Conservation (phyloP, 2,113 vertebrate species). For the Psittacula cyanocephala region DNA sequence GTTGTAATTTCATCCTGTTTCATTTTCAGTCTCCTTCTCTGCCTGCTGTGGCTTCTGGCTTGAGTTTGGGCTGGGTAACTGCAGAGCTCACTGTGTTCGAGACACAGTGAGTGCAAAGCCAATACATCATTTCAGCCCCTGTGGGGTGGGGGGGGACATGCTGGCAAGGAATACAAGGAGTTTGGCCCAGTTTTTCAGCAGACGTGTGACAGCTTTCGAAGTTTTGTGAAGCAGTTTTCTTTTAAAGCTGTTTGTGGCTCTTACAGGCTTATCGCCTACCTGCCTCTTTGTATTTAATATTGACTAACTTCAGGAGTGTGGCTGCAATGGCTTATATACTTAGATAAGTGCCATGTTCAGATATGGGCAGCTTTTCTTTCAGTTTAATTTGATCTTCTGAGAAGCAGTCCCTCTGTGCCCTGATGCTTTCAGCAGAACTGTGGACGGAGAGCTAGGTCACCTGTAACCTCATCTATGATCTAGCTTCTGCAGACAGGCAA, state of each 20-base stretch:
- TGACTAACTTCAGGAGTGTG: background rate
- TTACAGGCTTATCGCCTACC: background rate
- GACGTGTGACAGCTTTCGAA: background rate
- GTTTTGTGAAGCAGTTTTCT: background rate
- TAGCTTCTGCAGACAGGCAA: background rate
- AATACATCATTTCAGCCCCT: background rate
- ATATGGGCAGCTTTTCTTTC: background rate
- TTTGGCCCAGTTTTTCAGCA: background rate
- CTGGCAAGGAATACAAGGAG: background rate
- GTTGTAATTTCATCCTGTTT: background rate
- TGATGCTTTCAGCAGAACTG: background rate
- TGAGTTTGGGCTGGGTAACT: background rate
- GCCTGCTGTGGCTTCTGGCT: background rate
- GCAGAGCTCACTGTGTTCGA: background rate
- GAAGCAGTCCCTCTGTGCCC: background rate
- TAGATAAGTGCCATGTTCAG: background rate
- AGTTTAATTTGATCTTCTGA: background rate
- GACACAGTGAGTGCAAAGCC: rapidly evolving
- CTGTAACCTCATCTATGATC: background rate
- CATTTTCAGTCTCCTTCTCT: background rate
- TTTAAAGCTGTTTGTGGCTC: background rate
- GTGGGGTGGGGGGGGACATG: rapidly evolving
- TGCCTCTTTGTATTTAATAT: background rate
- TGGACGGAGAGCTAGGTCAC: background rate
- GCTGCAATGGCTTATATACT: background rate